These are phyloP conservation scores for Phrynocephalus versicolor DNA, from an alignment of 2,113 vertebrate species.

Conservation along the genomic window DNA sequence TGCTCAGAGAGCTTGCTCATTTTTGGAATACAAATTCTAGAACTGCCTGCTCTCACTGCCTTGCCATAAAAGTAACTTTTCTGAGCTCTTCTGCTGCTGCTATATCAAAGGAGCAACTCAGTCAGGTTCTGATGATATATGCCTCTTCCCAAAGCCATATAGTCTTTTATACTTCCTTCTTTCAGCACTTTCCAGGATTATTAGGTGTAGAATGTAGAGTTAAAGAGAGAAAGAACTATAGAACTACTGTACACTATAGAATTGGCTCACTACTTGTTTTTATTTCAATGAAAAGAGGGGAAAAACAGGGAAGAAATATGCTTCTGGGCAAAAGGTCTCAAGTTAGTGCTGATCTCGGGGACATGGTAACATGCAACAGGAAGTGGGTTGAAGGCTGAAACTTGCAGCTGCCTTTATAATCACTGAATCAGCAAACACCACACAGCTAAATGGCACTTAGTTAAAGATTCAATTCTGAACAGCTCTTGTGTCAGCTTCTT, in stretches of 20 bases:
- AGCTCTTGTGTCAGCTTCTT: neutral
- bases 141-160: accelerated
- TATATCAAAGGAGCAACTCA: neutral
- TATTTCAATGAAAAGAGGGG: neutral
- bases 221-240: neutral
- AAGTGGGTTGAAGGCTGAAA: neutral
- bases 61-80: too few species aligned
- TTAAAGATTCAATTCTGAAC: neutral
- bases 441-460: neutral
- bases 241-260: neutral
- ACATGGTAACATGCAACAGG: neutral
- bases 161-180: neutral
- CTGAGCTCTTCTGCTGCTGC: neutral
- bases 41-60: too few species aligned
- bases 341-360: neutral
- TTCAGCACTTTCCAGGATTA: neutral
- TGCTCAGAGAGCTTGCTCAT: too few species aligned
- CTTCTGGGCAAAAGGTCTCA: neutral
- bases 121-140: neutral
- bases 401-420: constrained; percentile 26
- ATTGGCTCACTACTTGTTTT: neutral
- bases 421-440: neutral
- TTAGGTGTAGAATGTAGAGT: neutral
- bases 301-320: neutral
- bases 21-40: too few species aligned